phyloP scores from a whole-genome alignment of 2,113 vertebrate genomes.

The Antennarius striatus region DNA sequence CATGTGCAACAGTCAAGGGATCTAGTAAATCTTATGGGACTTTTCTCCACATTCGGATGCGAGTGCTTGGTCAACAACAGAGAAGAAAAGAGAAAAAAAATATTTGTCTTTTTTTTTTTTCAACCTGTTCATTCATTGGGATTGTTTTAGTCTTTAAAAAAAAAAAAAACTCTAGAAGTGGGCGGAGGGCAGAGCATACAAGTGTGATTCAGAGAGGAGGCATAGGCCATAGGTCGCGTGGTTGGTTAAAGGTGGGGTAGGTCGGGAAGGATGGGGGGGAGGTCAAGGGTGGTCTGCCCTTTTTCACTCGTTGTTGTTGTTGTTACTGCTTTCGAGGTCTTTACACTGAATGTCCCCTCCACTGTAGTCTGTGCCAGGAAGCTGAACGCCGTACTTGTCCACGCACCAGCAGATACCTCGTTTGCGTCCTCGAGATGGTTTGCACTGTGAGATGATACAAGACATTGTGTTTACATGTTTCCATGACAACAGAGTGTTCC shows the following conservation, averaged over 20 bases:
- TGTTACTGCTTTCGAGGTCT: slow-evolving; percentile 91
- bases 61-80: slow-evolving; percentile 74
- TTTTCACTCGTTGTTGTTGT: slow-evolving; percentile 87
- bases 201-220: slow-evolving; percentile 77
- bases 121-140: slow-evolving; percentile 63
- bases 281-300: slow-evolving; percentile 38
- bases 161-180: slow-evolving; percentile 68
- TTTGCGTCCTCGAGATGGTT: slow-evolving; percentile 95
- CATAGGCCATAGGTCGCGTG: slow-evolving; percentile 78
- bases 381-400: slow-evolving; percentile 96
- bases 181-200: slow-evolving; percentile 74
- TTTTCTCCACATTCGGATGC: slow-evolving; percentile 63
- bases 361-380: slow-evolving; percentile 92
- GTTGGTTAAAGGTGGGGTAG: slow-evolving; percentile 47
- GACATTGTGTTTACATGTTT: background rate
- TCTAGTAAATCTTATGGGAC: slow-evolving; percentile 61
- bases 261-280: slow-evolving; percentile 2
- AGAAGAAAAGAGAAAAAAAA: slow-evolving; percentile 46
- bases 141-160: slow-evolving; percentile 45
- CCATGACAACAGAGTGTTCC: slow-evolving; percentile 5
- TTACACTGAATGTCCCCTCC: slow-evolving; percentile 95
- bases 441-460: slow-evolving; percentile 83
- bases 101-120: slow-evolving; percentile 74
- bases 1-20: slow-evolving; percentile 52
- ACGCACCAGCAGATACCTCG: slow-evolving; percentile 98